A percentile compares a stretch with the other conserved stretches of the same genome.
These are phyloP conservation scores for Thunnus thynnus DNA, from an alignment of 2,113 vertebrate genomes.

Conservation along the genomic window DNA sequence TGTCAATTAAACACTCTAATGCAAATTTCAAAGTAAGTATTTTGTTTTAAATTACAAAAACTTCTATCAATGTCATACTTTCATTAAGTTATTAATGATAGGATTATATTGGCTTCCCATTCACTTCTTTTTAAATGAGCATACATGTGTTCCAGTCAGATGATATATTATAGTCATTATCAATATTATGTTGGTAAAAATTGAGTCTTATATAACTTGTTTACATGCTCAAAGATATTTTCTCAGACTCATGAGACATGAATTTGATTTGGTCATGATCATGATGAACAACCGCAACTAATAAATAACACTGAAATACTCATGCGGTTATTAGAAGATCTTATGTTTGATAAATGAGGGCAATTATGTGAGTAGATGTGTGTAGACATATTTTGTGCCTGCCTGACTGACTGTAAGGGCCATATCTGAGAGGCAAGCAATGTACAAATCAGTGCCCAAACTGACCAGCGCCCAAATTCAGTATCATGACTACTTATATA, in stretches of 20 bases:
- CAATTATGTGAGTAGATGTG: slow-evolving; percentile 9
- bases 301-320: slow-evolving; percentile 12
- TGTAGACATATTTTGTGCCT: slow-evolving; percentile 1
- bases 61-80: too few species aligned
- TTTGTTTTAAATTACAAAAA: neutral
- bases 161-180: too few species aligned
- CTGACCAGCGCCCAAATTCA: neutral
- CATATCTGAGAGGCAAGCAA: neutral
- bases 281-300: slow-evolving; percentile 1
- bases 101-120: neutral
- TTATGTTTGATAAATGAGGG: neutral
- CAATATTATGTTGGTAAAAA: too few species aligned
- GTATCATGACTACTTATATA: too few species aligned
- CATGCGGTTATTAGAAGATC: neutral
- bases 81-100: neutral
- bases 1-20: neutral
- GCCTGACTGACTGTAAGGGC: neutral
- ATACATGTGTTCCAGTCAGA: neutral
- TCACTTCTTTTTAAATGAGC: neutral
- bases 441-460: neutral
- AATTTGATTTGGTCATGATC: neutral
- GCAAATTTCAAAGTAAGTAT: neutral
- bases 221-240: slow-evolving; percentile 6
- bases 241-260: neutral
- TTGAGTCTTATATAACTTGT: neutral